phyloP scores from a whole-genome alignment of 2,113 vertebrate genomes.

The Atractosteus spatula region DNA sequence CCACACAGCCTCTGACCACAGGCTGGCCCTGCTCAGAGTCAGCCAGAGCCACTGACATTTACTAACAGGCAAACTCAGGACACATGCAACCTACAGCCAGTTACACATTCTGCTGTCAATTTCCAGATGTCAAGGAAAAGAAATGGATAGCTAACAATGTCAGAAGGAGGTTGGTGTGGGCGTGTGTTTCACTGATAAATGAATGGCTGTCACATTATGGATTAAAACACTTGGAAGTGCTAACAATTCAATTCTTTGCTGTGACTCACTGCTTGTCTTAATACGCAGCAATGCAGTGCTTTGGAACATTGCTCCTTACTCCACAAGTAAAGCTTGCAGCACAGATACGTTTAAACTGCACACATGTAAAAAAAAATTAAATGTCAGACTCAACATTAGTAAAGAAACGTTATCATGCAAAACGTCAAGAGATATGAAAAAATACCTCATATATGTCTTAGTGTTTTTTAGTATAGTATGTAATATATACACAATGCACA shows the following conservation, averaged over 20 bases:
- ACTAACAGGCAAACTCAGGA: background rate
- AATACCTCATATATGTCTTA: too few relatives aligned
- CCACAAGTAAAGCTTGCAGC: too few relatives aligned
- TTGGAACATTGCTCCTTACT: too few relatives aligned
- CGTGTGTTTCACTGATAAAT: slow-evolving; percentile 45
- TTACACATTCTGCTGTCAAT: slow-evolving; percentile 28
- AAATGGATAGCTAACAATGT: slow-evolving; percentile 50
- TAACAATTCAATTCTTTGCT: slow-evolving; percentile 47
- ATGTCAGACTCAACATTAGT: too few relatives aligned
- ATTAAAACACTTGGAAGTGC: slow-evolving; percentile 44
- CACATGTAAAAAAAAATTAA: too few relatives aligned
- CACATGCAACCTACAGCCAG: background rate
- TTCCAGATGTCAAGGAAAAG: slow-evolving; percentile 34
- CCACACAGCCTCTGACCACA: slow-evolving; percentile 26
- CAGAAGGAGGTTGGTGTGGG: slow-evolving; percentile 28
- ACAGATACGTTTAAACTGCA: too few relatives aligned
- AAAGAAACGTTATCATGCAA: too few relatives aligned
- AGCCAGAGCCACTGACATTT: background rate
- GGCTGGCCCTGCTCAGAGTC: slow-evolving; percentile 18
- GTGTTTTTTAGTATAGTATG: too few relatives aligned
- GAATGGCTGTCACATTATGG: slow-evolving; percentile 43
- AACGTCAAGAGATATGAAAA: too few relatives aligned
- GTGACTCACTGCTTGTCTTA: slow-evolving; percentile 17
- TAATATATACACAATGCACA: too few relatives aligned
- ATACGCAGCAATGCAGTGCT: too few relatives aligned